Conservation (phyloP, 2,888 invertebrate genomes). For the Aleiodes testaceus region DNA sequence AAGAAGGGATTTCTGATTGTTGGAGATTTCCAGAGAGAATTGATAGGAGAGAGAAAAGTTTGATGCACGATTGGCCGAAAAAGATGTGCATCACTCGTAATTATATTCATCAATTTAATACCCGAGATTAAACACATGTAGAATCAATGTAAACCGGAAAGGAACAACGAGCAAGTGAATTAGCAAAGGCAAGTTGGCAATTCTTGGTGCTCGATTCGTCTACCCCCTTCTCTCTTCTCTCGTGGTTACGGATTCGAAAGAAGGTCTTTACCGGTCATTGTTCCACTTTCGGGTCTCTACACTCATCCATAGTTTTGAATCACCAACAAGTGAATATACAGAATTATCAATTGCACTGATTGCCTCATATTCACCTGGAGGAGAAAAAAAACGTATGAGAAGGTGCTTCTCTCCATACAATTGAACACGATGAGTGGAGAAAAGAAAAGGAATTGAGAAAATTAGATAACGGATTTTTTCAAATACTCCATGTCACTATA, state of each 20-base stretch:
- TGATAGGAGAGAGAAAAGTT: no score
- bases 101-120: no score
- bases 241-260: conserved; percentile 64
- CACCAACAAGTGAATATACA: conserved; percentile 5
- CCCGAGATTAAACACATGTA: background rate
- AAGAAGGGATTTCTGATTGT: no score
- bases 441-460: no score
- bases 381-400: no score
- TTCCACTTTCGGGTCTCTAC: conserved; percentile 65
- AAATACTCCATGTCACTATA: no score
- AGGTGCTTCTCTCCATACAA: no score
- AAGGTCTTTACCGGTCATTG: conserved; percentile 73
- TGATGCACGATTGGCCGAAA: no score
- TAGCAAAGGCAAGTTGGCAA: conserved; percentile 63
- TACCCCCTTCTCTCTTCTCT: conserved; percentile 48
- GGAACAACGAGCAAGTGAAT: conserved; percentile 64
- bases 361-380: background rate
- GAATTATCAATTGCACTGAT: conserved; percentile 15
- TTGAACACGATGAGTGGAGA: no score
- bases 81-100: no score
- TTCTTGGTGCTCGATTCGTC: conserved; percentile 53
- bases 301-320: conserved; percentile 53
- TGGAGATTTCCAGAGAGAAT: no score
- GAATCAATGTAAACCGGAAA: conserved; percentile 65
- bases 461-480: no score